Evolutionary conservation across 2,888 invertebrate species (phyloP).

Genomic region (Cartodere bifasciata): DNA sequence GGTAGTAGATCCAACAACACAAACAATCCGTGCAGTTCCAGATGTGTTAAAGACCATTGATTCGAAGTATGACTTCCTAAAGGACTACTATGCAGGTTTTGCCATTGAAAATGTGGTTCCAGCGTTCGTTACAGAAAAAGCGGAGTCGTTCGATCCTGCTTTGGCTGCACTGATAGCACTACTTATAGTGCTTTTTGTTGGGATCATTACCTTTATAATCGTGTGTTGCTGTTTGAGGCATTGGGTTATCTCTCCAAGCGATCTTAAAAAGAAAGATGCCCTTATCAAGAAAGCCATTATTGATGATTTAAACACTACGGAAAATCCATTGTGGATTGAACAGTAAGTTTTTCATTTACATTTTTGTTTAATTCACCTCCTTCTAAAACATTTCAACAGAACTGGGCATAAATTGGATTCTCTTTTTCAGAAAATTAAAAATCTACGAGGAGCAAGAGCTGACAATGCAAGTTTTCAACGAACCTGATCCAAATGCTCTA

Average conservation of each 20-base stretch:
- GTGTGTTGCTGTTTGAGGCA: conserved; percentile 81
- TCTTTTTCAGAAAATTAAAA: conserved; percentile 54
- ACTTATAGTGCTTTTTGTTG: conserved; percentile 72
- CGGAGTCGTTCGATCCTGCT: conserved; percentile 75
- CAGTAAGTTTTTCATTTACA: conserved; percentile 44
- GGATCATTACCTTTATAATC: conserved; percentile 73
- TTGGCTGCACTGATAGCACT: conserved; percentile 75
- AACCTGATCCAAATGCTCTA: conserved; percentile 46
- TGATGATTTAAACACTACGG: conserved; percentile 77
- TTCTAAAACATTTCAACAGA: too few relatives aligned
- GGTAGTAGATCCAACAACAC: conserved; percentile 61
- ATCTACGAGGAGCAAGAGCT: conserved; percentile 86
- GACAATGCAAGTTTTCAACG: conserved; percentile 85
- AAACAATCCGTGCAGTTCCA: conserved; percentile 65
- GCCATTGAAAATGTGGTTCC: conserved; percentile 65
- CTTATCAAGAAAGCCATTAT: conserved; percentile 71
- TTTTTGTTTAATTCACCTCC: too few relatives aligned
- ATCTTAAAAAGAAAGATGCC: conserved; percentile 71
- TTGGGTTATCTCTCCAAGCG: conserved; percentile 75
- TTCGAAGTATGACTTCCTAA: conserved; percentile 72
- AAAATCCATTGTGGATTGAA: conserved; percentile 88
- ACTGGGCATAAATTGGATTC: too few relatives aligned
- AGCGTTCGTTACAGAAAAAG: conserved; percentile 49
- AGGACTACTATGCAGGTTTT: conserved; percentile 62
- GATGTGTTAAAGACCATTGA: conserved; percentile 71